Evolutionary conservation across 2,797 vertebrate species (phyloP), one percentile per base, ranked within the genome.

Genomic region (Brachyalestes nurse): DNA sequence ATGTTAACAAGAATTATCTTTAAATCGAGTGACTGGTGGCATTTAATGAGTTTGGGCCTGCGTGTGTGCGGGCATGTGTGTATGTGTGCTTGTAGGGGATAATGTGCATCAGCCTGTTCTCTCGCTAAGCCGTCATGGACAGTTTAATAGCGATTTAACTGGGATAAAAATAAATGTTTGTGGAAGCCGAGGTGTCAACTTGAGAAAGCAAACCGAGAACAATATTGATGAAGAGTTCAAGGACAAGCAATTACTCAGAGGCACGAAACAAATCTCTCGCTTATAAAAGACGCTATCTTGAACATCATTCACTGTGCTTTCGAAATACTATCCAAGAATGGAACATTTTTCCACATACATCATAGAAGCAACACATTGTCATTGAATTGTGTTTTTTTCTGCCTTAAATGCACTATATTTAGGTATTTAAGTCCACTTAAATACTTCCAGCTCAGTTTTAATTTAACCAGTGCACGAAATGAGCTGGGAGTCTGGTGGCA

Each of bases 1-100:
- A 85, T 81, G 83, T 80, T 76, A 87, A 87, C 81, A 86, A 85
- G 83, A 89, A 81, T 88, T 85, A 88, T 86, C 82, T 71, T 87
- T 81, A 21, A 76, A 81, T 86, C 81, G 72, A 86, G 79, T 71
- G 79, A 85, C 75, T 81, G 80, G 60, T 80, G 58, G 34, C 73
- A 75, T 80, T 84, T 83, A 23, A 82, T 72, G 60, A 47, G 49
- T 86, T 85, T 87, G 87, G 71, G 84, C 57, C 16, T 57, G 67
- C 75, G 47, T 67, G 57, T 67, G 47, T 55, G 42, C 19, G 4
- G 23, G 61, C 53, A 49, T 67, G 40, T 77, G 58, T 75, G 34
- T 71, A 57, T 23, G 17, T 64, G 79, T 23, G 65, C 23, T 19
- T 47, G 77, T 79, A 64, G 28, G 45, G n/a, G 23, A 70, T 77